Conservation (phyloP, 2,797 vertebrate species). For the Avahi laniger region DNA sequence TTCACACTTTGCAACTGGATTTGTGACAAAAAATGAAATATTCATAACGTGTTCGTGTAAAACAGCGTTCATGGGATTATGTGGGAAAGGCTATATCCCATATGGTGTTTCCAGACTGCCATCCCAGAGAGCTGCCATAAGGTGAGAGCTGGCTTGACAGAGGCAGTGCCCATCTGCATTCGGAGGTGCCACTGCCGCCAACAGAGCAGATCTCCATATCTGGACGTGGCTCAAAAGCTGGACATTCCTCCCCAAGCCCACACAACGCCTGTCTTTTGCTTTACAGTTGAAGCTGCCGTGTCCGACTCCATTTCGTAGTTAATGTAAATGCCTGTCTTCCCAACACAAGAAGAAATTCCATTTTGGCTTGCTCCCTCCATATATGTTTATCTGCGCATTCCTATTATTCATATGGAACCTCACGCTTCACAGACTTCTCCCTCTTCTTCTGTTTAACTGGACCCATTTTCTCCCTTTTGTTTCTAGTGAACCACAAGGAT, state of each 20-base stretch:
- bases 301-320: background rate
- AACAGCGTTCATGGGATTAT: constrained; percentile 73
- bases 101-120: constrained; percentile 71
- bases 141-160: constrained; percentile 62
- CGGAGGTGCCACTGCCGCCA: background rate
- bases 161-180: constrained; percentile 59
- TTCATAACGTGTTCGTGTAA: constrained; percentile 58
- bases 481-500: background rate
- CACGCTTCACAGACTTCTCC: background rate
- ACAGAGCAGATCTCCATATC: constrained; percentile 1
- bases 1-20: constrained; percentile 49
- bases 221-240: background rate
- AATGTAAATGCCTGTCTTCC: background rate
- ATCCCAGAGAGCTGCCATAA: constrained; percentile 64
- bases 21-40: constrained; percentile 72
- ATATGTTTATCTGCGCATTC: background rate
- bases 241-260: background rate
- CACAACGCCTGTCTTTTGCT: background rate
- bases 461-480: background rate
- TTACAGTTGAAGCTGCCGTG: background rate
- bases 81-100: constrained; percentile 72
- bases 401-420: background rate
- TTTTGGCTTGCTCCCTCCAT: background rate
- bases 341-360: background rate
- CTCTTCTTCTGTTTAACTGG: background rate